A percentile compares a stretch with the other conserved stretches of the same genome.
These are phyloP conservation scores for Neelides folsomi DNA, from an alignment of 2,888 invertebrate species.

Conservation along the genomic window DNA sequence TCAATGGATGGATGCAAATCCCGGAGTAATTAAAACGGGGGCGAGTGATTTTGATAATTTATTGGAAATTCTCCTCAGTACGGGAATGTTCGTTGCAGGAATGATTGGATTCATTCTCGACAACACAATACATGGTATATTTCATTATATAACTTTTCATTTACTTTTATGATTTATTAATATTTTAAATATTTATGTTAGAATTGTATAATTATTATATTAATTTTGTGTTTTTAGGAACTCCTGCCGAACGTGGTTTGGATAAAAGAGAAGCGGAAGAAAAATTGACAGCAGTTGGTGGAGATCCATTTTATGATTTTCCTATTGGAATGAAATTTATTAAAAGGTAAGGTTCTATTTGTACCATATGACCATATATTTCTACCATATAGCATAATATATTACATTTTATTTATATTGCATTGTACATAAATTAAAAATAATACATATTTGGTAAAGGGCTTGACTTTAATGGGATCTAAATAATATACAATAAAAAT, in stretches of 20 bases:
- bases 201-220: neutral
- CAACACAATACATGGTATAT: slow-evolving; percentile 58
- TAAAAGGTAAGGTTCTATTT: slow-evolving; percentile 41
- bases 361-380: neutral
- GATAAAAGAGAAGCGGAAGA: slow-evolving; percentile 39
- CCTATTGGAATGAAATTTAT: slow-evolving; percentile 53
- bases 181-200: no score
- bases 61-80: slow-evolving; percentile 58
- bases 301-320: slow-evolving; percentile 38
- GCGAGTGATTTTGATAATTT: slow-evolving; percentile 52
- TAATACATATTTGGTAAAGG: no score
- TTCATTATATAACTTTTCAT: no score
- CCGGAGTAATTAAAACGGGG: slow-evolving; percentile 51
- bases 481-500: no score
- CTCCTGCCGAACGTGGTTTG: slow-evolving; percentile 59
- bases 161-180: neutral
- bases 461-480: no score
- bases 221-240: slow-evolving; percentile 44
- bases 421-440: no score
- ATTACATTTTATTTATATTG: neutral
- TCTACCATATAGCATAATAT: neutral
- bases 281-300: slow-evolving; percentile 9
- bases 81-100: slow-evolving; percentile 64
- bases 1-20: slow-evolving; percentile 56
- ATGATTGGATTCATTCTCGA: slow-evolving; percentile 57